These are phyloP conservation scores for Sicus ferrugineus DNA, from an alignment of 2,888 invertebrate genomes.

Conservation along the genomic window DNA sequence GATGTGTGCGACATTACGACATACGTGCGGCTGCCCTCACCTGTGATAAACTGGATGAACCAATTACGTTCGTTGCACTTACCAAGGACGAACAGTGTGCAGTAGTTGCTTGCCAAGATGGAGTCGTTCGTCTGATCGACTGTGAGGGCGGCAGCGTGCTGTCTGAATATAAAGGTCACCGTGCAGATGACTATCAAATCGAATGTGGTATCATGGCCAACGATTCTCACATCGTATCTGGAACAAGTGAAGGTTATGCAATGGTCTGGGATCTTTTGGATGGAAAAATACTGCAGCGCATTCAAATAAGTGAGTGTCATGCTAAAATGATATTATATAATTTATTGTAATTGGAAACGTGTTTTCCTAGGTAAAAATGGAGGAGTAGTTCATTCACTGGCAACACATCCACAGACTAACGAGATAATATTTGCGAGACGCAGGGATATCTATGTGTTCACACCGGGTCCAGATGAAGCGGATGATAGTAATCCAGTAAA, in stretches of 20 bases:
- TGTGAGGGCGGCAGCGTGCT: slow-evolving; percentile 83
- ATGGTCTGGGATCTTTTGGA: slow-evolving; percentile 85
- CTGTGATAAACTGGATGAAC: slow-evolving; percentile 84
- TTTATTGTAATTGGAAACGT: neutral
- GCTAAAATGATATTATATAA: neutral
- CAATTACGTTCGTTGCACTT: slow-evolving; percentile 79
- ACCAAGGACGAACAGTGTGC: slow-evolving; percentile 94
- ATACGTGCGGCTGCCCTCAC: slow-evolving; percentile 84
- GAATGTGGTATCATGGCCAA: slow-evolving; percentile 86
- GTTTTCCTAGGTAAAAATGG: slow-evolving; percentile 61
- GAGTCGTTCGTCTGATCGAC: slow-evolving; percentile 84
- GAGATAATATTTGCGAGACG: slow-evolving; percentile 60
- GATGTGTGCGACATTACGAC: slow-evolving; percentile 88
- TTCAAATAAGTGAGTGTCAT: slow-evolving; percentile 53
- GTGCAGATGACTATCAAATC: slow-evolving; percentile 81
- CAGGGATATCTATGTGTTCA: slow-evolving; percentile 58
- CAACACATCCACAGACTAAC: slow-evolving; percentile 75
- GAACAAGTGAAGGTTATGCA: slow-evolving; percentile 81
- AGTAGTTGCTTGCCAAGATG: slow-evolving; percentile 85
- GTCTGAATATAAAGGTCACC: slow-evolving; percentile 84
- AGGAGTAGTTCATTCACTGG: slow-evolving; percentile 79
- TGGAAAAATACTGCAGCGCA: slow-evolving; percentile 67
- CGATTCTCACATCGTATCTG: slow-evolving; percentile 87
- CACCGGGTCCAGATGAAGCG: slow-evolving; percentile 44
- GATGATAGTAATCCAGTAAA: slow-evolving; percentile 16